A percentile compares a stretch with the other conserved stretches of the same genome.
Evolutionary conservation across 2,797 vertebrate species (phyloP).

Genomic region (Alectoris magna): DNA sequence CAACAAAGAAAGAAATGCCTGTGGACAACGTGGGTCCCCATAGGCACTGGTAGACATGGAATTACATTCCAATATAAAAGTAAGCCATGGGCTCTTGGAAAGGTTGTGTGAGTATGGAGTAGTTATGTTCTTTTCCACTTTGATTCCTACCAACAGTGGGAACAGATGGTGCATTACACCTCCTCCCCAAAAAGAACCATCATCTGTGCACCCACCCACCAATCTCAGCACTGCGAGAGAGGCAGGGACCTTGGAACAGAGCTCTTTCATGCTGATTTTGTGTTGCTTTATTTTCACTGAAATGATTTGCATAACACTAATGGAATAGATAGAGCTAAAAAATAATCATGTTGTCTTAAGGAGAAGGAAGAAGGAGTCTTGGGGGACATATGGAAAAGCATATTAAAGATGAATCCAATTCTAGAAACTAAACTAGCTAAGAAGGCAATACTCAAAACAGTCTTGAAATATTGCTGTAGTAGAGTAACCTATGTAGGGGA

Average conservation of each 20-base stretch:
- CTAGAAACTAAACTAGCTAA: not conserved
- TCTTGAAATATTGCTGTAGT: not conserved
- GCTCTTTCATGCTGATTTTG: conserved; percentile 29
- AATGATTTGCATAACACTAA: conserved; percentile 25
- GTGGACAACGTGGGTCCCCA: not conserved
- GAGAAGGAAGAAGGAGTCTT: not conserved
- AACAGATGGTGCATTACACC: conserved; percentile 45
- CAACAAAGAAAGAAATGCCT: conserved; percentile 6
- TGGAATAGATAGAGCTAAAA: not conserved
- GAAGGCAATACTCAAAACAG: not conserved
- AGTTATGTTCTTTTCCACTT: not conserved
- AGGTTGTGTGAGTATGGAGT: not conserved
- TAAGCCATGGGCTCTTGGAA: not conserved
- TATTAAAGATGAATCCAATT: not conserved
- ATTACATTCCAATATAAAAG: conserved; percentile 40
- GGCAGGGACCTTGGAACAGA: conserved; percentile 33
- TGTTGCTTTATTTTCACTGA: conserved; percentile 41
- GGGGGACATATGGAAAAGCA: not conserved
- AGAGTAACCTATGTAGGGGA: not conserved
- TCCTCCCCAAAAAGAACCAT: not conserved
- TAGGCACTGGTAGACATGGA: not conserved
- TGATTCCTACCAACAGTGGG: conserved; percentile 23
- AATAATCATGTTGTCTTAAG: not conserved
- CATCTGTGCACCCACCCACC: not conserved
- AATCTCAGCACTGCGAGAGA: not conserved